Percentiles rank a stretch among this genome's conserved stretches.
These are phyloP conservation scores for Burhinus bistriatus DNA, from an alignment of 2,113 vertebrate genomes.

Conservation along the genomic window DNA sequence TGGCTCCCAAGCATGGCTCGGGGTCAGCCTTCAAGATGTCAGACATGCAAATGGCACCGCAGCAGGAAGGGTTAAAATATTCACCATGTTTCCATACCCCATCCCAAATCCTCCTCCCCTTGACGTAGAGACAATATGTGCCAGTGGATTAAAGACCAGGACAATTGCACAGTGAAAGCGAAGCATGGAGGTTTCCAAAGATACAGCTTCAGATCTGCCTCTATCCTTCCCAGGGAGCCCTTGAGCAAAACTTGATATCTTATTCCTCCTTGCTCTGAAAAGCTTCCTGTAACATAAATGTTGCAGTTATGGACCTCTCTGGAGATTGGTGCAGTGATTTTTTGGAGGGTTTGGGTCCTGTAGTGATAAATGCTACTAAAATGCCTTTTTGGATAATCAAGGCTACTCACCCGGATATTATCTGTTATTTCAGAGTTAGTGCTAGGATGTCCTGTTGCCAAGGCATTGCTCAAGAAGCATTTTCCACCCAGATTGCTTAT, in stretches of 20 bases:
- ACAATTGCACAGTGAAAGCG: not conserved
- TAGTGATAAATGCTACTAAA: not conserved
- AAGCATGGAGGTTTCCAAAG: not conserved
- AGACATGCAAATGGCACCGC: not conserved
- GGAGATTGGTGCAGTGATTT: not conserved
- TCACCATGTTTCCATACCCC: not conserved
- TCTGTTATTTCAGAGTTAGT: not conserved
- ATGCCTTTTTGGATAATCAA: not conserved
- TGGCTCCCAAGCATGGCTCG: not conserved
- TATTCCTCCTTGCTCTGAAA: not conserved
- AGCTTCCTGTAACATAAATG: not conserved
- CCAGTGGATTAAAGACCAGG: not conserved
- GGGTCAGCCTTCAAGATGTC: not conserved
- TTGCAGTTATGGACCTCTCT: not conserved
- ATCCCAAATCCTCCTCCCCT: not conserved
- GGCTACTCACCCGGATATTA: not conserved
- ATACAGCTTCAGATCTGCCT: not conserved
- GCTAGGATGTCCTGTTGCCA: not conserved
- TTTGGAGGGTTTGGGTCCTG: not conserved
- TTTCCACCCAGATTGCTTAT: not conserved
- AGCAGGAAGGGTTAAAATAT: not conserved
- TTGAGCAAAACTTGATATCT: not conserved
- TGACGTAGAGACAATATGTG: fast-evolving
- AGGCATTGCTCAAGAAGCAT: not conserved
- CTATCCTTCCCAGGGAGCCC: not conserved